These are phyloP conservation scores for Hirtodrosophila cameraria DNA, from an alignment of 2,888 invertebrate genomes.

Conservation along the genomic window DNA sequence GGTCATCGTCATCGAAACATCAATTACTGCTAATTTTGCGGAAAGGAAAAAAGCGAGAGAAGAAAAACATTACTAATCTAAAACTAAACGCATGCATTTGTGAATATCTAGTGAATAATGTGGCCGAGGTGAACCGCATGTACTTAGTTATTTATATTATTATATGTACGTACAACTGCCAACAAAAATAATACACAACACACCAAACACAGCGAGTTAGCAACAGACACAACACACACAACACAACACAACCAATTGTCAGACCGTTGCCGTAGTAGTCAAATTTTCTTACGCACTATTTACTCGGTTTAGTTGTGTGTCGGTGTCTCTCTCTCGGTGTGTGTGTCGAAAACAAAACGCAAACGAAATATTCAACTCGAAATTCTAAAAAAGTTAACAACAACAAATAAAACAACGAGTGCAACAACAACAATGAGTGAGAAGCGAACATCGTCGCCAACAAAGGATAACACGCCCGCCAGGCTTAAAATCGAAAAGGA, in stretches of 20 bases:
- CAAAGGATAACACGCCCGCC: constrained; percentile 57
- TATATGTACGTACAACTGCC: constrained; percentile 16
- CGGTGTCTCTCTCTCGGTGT: constrained; percentile 44
- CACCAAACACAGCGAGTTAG: constrained; percentile 32
- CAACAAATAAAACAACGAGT: constrained; percentile 23
- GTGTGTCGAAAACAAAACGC: constrained; percentile 59
- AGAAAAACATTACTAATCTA: constrained; percentile 52
- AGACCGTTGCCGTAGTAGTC: constrained; percentile 52
- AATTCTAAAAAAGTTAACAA: constrained; percentile 38
- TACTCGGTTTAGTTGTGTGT: constrained; percentile 45
- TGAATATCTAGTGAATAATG: constrained; percentile 42
- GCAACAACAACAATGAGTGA: constrained; percentile 70
- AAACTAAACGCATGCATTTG: constrained; percentile 38
- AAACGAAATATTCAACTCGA: constrained; percentile 32
- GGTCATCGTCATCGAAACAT: constrained; percentile 44
- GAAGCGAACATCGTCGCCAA: constrained; percentile 28
- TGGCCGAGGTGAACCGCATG: constrained; percentile 34
- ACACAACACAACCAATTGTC: constrained; percentile 47
- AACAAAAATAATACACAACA: constrained; percentile 16
- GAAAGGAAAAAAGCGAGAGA: constrained; percentile 45
- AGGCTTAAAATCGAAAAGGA: constrained; percentile 61
- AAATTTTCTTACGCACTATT: constrained; percentile 62
- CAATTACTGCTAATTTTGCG: constrained; percentile 59
- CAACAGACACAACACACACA: no score
- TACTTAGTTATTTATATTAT: constrained; percentile 41